Evolutionary conservation across 2,888 invertebrate species (phyloP), one percentile per base, ranked within the genome.

Genomic region (Hemistola chrysoprasaria): DNA sequence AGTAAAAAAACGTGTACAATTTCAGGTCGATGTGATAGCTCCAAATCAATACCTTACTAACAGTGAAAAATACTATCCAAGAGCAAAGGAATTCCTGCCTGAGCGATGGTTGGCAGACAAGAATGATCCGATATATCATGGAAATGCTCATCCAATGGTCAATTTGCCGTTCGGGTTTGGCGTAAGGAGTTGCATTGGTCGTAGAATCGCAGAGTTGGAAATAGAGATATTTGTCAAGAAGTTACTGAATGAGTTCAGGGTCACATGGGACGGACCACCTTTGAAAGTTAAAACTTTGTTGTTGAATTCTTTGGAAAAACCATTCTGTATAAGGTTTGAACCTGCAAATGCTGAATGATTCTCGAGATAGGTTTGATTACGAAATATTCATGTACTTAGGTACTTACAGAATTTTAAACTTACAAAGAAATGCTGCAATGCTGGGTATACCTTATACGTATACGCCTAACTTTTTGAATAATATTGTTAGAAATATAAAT

Each of bases 1-100:
- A n/a, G n/a, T n/a, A n/a, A n/a, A n/a, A n/a, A n/a, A n/a, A n/a
- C n/a, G n/a, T n/a, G n/a, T n/a, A n/a, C n/a, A n/a, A n/a, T 16
- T 16, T 11, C 76, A 95, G 93, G 92, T 94, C 0, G 93, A 94
- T 65, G 91, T 95, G 0, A 86, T 95, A 35, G 93, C 95, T 65
- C 94, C 93, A 47, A 93, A 94, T 46, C 92, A 93, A 66, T 92
- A 92, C 35, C 88, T 93, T 45, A 92, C 93, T 44, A 73, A 58
- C 23, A 32, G 70, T 47, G 86, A 87, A 8, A 71, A 90, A 53
- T 83, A 93, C 62, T 94, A 92, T 61, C 81, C 90, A 1, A 71
- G 88, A 29, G 82, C 93, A 1, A 65, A 83, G 0, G 77, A 89
- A 22, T 94, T 91, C 60, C 59, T 91, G 26, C 94, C 94, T 0